These are phyloP conservation scores for Aricia agestis DNA, from an alignment of 1,140 invertebrate species.

Conservation along the genomic window DNA sequence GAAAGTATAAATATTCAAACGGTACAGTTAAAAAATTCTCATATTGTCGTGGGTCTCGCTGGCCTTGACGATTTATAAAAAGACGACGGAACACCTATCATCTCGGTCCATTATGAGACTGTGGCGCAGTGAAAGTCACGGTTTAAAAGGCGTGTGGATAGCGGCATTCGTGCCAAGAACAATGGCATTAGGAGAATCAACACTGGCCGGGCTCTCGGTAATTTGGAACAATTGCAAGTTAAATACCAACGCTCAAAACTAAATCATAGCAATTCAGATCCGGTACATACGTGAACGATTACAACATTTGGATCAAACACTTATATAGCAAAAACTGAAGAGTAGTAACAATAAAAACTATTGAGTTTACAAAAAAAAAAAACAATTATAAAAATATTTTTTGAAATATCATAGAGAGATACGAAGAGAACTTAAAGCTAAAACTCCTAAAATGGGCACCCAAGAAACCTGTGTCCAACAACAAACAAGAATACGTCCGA, in stretches of 20 bases:
- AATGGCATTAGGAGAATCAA: constrained; percentile 55
- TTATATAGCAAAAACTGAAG: too few relatives aligned
- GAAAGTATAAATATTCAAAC: constrained; percentile 5
- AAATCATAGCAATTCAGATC: constrained; percentile 56
- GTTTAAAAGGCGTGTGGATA: constrained; percentile 29
- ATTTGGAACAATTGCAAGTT: constrained; percentile 49
- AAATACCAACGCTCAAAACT: constrained; percentile 44
- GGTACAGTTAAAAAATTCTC: constrained; percentile 7
- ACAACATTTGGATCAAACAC: background rate
- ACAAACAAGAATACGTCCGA: background rate
- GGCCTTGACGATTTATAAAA: constrained; percentile 26
- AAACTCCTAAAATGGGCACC: too few relatives aligned
- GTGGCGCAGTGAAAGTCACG: constrained; percentile 38
- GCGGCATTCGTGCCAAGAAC: constrained; percentile 38
- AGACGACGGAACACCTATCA: constrained; percentile 18
- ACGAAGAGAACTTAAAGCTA: too few relatives aligned
- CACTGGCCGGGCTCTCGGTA: constrained; percentile 47
- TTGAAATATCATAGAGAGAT: too few relatives aligned
- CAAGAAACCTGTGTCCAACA: background rate
- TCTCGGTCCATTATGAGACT: constrained; percentile 26
- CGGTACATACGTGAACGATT: constrained; percentile 4
- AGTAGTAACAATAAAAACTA: too few relatives aligned
- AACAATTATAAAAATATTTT: too few relatives aligned
- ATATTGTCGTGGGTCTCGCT: constrained; percentile 8
- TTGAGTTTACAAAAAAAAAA: too few relatives aligned